Percentiles rank a stretch among this genome's conserved stretches.
These are phyloP conservation scores for Orchestes rusci DNA, from an alignment of 2,888 invertebrate genomes.

Conservation along the genomic window DNA sequence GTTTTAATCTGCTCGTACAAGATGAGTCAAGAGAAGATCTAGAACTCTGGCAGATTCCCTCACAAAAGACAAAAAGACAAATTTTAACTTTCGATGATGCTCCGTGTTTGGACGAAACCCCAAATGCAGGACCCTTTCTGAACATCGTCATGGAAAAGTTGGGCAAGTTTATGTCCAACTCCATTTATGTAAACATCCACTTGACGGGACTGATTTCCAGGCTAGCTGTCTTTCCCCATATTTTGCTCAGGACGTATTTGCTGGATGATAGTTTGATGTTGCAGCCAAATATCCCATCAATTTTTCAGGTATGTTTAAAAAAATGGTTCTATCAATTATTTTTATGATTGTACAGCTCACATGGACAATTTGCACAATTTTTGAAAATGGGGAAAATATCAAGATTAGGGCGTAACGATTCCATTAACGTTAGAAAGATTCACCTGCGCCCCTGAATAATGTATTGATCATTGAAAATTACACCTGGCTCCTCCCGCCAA, in stretches of 20 bases:
- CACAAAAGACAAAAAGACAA: constrained; percentile 23
- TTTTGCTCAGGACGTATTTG: constrained; percentile 78
- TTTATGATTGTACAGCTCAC: too few relatives aligned
- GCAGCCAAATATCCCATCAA: constrained; percentile 84
- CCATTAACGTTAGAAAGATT: too few relatives aligned
- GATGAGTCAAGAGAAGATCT: constrained; percentile 45
- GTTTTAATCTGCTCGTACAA: constrained; percentile 52
- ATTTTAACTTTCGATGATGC: constrained; percentile 45
- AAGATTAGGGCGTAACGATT: too few relatives aligned
- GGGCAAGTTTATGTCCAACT: constrained; percentile 76
- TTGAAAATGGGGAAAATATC: too few relatives aligned
- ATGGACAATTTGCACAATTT: too few relatives aligned
- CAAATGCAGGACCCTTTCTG: constrained; percentile 66
- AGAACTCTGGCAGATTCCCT: constrained; percentile 42
- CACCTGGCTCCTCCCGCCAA: too few relatives aligned
- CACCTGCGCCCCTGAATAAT: too few relatives aligned
- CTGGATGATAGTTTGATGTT: constrained; percentile 78
- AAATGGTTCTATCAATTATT: too few relatives aligned
- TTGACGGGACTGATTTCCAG: constrained; percentile 81
- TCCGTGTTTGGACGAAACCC: constrained; percentile 42
- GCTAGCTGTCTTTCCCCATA: constrained; percentile 82
- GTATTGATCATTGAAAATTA: too few relatives aligned
- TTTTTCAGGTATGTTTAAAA: constrained; percentile 66
- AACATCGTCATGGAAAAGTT: constrained; percentile 73
- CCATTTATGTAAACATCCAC: constrained; percentile 77